Conservation (phyloP, 2,797 vertebrate species). For the Microctenopoma steveboyesi region DNA sequence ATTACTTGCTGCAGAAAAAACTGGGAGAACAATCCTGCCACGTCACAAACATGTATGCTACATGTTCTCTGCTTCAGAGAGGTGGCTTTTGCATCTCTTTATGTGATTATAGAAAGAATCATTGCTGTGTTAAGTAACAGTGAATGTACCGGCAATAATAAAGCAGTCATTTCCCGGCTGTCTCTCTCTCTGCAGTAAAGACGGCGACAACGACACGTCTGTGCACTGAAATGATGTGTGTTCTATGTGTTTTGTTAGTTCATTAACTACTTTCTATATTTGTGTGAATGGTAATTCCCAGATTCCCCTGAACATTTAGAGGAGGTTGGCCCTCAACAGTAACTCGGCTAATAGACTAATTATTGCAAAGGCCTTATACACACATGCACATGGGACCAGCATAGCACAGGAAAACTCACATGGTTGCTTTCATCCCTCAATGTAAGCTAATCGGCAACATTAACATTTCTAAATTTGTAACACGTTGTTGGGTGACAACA, state of each 20-base stretch:
- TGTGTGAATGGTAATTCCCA: constrained; percentile 62
- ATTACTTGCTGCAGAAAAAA: neutral
- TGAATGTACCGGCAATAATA: neutral
- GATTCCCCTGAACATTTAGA: constrained; percentile 58
- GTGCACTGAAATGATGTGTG: constrained; percentile 6
- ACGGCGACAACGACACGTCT: neutral
- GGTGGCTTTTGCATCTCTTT: constrained; percentile 13
- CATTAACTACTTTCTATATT: constrained; percentile 47
- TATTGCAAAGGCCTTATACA: constrained; percentile 40
- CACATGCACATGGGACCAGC: constrained; percentile 16
- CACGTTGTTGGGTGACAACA: constrained; percentile 42
- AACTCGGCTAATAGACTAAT: constrained; percentile 76
- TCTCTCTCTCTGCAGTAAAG: neutral
- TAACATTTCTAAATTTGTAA: constrained; percentile 56
- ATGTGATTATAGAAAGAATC: constrained; percentile 23
- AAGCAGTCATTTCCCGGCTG: neutral
- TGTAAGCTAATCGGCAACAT: constrained; percentile 65
- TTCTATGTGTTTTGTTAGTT: constrained; percentile 41
- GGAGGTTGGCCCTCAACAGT: constrained; percentile 50
- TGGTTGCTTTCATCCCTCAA: constrained; percentile 12
- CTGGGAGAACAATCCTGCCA: neutral
- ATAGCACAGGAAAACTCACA: constrained; percentile 38
- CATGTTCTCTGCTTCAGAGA: constrained; percentile 10
- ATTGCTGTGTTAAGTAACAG: constrained; percentile 17
- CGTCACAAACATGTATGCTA: constrained; percentile 22